phyloP scores from a whole-genome alignment of 2,888 invertebrate species.

The Metallyticus violacea region DNA sequence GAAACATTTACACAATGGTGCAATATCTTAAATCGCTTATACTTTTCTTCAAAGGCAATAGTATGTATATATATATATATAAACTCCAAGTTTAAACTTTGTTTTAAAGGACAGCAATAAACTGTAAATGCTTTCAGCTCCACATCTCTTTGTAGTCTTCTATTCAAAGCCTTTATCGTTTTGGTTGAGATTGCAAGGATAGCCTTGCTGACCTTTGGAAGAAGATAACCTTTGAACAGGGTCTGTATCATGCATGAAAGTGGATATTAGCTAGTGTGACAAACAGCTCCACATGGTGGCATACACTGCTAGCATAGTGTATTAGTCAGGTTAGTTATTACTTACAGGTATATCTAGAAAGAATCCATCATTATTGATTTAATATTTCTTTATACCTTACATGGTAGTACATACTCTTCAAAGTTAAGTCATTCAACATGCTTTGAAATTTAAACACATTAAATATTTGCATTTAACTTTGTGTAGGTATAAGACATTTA shows the following conservation, averaged over 20 bases:
- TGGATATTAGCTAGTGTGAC: background rate
- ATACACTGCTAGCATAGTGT: background rate
- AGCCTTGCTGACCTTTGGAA: background rate
- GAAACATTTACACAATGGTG: too few relatives aligned
- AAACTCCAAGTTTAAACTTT: too few relatives aligned
- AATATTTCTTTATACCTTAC: too few relatives aligned
- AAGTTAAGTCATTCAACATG: too few relatives aligned
- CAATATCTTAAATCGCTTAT: too few relatives aligned
- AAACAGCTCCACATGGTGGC: background rate
- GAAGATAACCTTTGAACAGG: background rate
- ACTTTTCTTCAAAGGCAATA: too few relatives aligned
- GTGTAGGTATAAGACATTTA: too few relatives aligned
- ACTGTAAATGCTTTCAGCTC: background rate
- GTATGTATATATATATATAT: too few relatives aligned
- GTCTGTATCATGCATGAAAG: background rate
- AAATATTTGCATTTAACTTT: too few relatives aligned
- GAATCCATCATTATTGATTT: too few relatives aligned
- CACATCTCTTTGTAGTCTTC: background rate
- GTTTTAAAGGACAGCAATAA: background rate
- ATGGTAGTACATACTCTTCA: too few relatives aligned
- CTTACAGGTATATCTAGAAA: background rate
- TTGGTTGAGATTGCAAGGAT: background rate
- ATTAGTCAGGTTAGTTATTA: background rate
- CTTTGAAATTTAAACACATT: too few relatives aligned
- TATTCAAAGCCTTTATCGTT: background rate